phyloP scores from a whole-genome alignment of 2,888 invertebrate genomes.

The Norana najaformis region DNA sequence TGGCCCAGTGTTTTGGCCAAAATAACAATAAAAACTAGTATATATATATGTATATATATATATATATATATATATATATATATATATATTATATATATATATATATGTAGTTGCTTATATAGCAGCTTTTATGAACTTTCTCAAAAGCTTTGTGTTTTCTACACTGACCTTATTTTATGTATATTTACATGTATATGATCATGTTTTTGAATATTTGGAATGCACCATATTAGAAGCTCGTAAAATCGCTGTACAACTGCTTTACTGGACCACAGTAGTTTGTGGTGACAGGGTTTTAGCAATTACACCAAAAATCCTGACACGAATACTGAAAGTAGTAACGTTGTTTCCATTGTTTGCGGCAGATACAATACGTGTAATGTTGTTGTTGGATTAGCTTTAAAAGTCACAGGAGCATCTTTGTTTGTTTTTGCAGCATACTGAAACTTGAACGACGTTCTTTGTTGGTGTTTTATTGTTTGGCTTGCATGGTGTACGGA shows the following conservation, averaged over 20 bases:
- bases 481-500: background rate
- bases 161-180: background rate
- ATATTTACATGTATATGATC: constrained; percentile 1
- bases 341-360: background rate
- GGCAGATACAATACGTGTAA: background rate
- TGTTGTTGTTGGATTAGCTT: background rate
- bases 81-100: too few relatives aligned
- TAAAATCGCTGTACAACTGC: background rate
- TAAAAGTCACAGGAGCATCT: background rate
- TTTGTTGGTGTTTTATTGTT: background rate
- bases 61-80: too few relatives aligned
- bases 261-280: background rate
- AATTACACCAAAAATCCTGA: background rate
- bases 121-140: background rate
- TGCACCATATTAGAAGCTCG: background rate
- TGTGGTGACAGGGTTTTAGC: background rate
- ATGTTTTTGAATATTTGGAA: background rate
- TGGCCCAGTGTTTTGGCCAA: background rate
- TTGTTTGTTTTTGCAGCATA: background rate
- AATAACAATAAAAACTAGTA: too few relatives aligned
- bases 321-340: background rate
- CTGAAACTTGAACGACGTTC: background rate
- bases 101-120: too few relatives aligned
- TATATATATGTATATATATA: background rate
- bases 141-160: background rate